phyloP scores from a whole-genome alignment of 2,113 vertebrate species.

The Gallinago paraguaiae region DNA sequence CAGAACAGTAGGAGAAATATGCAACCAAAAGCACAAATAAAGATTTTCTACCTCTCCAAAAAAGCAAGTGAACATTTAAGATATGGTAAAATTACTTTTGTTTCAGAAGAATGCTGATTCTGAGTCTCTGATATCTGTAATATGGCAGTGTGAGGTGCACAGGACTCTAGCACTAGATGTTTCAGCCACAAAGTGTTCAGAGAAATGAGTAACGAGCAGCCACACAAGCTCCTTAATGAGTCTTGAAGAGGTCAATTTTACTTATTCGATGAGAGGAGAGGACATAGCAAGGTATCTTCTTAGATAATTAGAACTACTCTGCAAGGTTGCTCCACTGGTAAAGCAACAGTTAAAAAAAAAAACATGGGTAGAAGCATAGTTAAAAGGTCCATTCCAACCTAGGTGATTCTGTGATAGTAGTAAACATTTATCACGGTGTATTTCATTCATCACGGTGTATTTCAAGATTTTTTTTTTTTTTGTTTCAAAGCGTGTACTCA shows the following conservation, averaged over 20 bases:
- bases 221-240: neutral
- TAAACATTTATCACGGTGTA: fast-evolving
- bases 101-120: neutral
- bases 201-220: neutral
- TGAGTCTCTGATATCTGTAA: neutral
- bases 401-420: fast-evolving
- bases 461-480: neutral
- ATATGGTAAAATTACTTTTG: fast-evolving
- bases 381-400: too few species aligned
- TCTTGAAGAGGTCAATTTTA: neutral
- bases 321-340: neutral
- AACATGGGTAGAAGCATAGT: fast-evolving
- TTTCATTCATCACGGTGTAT: fast-evolving
- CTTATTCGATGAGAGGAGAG: neutral
- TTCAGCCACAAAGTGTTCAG: neutral
- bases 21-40: neutral
- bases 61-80: neutral
- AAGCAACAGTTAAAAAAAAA: neutral
- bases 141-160: fast-evolving
- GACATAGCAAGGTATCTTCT: neutral
- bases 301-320: neutral
- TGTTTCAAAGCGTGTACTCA: slow-evolving; percentile 8
- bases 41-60: neutral
- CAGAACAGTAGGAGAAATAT: neutral
- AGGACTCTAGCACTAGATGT: neutral